Conservation (phyloP, 2,888 invertebrate species). For the Drosophila fulvimacula region DNA sequence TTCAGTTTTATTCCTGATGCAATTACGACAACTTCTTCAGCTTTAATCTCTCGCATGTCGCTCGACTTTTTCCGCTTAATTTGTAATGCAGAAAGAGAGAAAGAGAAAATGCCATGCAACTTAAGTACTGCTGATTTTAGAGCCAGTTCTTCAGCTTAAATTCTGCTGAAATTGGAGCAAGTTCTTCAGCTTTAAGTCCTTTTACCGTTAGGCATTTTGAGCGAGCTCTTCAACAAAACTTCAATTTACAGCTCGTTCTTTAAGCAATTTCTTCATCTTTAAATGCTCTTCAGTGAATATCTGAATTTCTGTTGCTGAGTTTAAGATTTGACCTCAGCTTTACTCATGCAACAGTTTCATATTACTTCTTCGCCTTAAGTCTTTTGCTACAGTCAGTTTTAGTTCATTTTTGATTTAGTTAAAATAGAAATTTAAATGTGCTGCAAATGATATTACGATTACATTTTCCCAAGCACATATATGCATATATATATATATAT, state of each 20-base stretch:
- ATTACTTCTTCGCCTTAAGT: neutral
- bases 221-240: no score
- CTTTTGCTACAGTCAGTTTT: neutral
- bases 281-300: no score
- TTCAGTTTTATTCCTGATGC: neutral
- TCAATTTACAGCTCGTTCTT: no score
- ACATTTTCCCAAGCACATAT: neutral
- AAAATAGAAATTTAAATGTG: neutral
- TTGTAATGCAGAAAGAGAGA: neutral
- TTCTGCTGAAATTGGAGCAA: neutral
- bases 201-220: no score
- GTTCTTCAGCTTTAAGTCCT: neutral
- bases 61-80: neutral
- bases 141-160: neutral
- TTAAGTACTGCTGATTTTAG: no score
- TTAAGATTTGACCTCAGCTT: no score
- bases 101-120: neutral
- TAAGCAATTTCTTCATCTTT: no score
- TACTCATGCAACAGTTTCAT: neutral
- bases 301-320: no score
- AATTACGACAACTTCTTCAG: neutral
- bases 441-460: slow-evolving; percentile 10
- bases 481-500: neutral
- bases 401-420: neutral
- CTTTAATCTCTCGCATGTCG: neutral